Conservation (phyloP, 2,888 invertebrate genomes). For the Cartodere bifasciata region DNA sequence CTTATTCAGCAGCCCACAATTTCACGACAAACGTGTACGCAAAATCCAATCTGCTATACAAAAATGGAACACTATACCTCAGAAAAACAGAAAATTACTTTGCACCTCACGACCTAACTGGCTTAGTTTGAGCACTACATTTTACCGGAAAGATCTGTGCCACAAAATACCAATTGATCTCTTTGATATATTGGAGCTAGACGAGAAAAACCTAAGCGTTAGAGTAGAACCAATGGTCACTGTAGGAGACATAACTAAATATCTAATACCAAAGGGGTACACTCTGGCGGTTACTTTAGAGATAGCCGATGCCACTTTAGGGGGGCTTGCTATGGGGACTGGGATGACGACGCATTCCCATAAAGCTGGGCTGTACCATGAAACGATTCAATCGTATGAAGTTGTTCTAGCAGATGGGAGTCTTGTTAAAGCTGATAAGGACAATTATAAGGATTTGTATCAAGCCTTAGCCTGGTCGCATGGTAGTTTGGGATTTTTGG, state of each 20-base stretch:
- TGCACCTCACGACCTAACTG: slow-evolving; percentile 59
- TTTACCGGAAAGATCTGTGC: slow-evolving; percentile 50
- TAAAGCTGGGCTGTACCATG: slow-evolving; percentile 58
- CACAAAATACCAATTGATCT: slow-evolving; percentile 50
- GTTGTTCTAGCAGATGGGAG: slow-evolving; percentile 51
- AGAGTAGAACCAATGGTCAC: slow-evolving; percentile 56
- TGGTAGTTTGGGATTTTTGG: slow-evolving; percentile 52
- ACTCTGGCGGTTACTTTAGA: slow-evolving; percentile 56
- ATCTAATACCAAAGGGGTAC: slow-evolving; percentile 50
- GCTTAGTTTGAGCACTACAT: slow-evolving; percentile 53
- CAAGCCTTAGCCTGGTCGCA: slow-evolving; percentile 53
- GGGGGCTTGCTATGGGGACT: slow-evolving; percentile 54
- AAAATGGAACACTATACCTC: slow-evolving; percentile 40
- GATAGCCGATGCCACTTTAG: slow-evolving; percentile 54
- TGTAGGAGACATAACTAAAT: slow-evolving; percentile 51
- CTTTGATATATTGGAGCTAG: slow-evolving; percentile 46
- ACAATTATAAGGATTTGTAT: slow-evolving; percentile 45
- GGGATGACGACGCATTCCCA: slow-evolving; percentile 67
- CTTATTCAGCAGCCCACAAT: slow-evolving; percentile 31
- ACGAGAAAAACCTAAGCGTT: slow-evolving; percentile 44
- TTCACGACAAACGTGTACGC: slow-evolving; percentile 37
- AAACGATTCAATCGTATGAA: slow-evolving; percentile 51
- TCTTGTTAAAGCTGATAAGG: slow-evolving; percentile 41
- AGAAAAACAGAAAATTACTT: slow-evolving; percentile 38
- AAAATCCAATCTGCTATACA: slow-evolving; percentile 41